Conservation (phyloP, 2,888 invertebrate species). For the Eristalis tenax region DNA sequence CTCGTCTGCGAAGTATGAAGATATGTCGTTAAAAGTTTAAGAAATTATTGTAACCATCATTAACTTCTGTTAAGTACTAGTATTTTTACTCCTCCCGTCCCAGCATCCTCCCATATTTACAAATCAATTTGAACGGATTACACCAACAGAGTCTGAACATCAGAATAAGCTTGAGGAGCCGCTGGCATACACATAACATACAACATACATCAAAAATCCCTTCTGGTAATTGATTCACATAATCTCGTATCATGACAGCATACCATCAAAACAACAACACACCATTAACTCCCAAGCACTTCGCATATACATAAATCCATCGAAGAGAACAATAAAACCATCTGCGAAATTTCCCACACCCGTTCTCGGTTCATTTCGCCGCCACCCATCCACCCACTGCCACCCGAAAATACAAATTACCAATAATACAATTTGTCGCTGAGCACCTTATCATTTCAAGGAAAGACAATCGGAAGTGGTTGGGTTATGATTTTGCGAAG, state of each 20-base stretch:
- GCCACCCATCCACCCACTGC: conserved; percentile 31
- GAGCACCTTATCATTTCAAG: conserved; percentile 30
- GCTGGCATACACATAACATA: not conserved
- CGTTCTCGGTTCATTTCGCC: conserved; percentile 59
- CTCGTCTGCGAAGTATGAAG: no score
- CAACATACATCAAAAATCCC: conserved; percentile 47
- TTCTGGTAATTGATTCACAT: conserved; percentile 63
- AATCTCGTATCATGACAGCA: conserved; percentile 58
- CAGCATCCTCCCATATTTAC: not conserved
- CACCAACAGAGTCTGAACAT: conserved; percentile 19
- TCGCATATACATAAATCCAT: conserved; percentile 61
- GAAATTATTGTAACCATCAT: no score
- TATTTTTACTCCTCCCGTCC: no score
- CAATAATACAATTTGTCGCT: conserved; percentile 65
- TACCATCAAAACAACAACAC: conserved; percentile 62
- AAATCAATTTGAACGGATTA: conserved; percentile 51
- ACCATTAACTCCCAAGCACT: conserved; percentile 62
- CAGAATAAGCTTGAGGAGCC: conserved; percentile 37
- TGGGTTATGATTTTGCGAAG: conserved; percentile 53
- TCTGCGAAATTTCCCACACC: conserved; percentile 62
- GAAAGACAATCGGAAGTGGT: conserved; percentile 59
- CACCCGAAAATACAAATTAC: conserved; percentile 41
- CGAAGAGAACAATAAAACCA: conserved; percentile 55
- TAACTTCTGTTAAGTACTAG: not conserved
- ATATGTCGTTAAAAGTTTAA: no score